Percentiles rank a stretch among this genome's conserved stretches.
These are phyloP conservation scores for Acleris cristana DNA, from an alignment of 2,888 invertebrate species.

Conservation along the genomic window DNA sequence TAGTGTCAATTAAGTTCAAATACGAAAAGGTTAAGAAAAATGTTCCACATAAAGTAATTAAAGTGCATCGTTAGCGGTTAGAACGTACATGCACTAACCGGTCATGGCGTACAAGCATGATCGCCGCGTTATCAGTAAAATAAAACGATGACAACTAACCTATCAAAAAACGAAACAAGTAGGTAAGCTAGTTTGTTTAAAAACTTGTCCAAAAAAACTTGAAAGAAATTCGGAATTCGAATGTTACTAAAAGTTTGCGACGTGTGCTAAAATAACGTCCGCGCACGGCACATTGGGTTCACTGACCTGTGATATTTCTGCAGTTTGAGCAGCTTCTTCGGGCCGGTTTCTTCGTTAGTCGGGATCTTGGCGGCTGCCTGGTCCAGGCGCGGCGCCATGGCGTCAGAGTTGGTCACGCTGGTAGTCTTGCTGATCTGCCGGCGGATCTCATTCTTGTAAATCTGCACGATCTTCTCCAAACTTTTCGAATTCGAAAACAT, in stretches of 20 bases:
- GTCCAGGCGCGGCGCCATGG: conserved; percentile 80
- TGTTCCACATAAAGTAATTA: not conserved
- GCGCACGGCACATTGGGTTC: conserved; percentile 59
- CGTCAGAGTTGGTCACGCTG: conserved; percentile 84
- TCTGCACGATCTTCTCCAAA: conserved; percentile 67
- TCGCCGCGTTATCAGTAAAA: conserved; percentile 10
- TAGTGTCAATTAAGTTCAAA: too few species aligned
- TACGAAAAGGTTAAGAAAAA: too few species aligned
- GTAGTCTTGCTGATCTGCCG: conserved; percentile 85
- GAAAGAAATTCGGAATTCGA: not conserved
- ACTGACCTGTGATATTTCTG: conserved; percentile 85
- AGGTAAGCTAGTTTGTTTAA: not conserved
- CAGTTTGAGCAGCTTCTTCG: conserved; percentile 78
- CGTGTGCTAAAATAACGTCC: conserved; percentile 24
- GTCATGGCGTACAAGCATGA: conserved; percentile 14
- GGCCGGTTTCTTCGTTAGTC: conserved; percentile 67
- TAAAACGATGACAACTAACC: not conserved
- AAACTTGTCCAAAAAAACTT: not conserved
- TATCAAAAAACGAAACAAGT: not conserved
- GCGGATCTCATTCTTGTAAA: conserved; percentile 74
- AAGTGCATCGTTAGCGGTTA: not conserved
- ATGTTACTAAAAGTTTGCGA: conserved; percentile 6
- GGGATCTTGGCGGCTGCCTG: conserved; percentile 61
- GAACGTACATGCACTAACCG: not conserved
- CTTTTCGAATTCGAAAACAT: conserved; percentile 76